Base-by-base conservation (phyloP, 2,113 vertebrate species). In the Eira barbara region DNA sequence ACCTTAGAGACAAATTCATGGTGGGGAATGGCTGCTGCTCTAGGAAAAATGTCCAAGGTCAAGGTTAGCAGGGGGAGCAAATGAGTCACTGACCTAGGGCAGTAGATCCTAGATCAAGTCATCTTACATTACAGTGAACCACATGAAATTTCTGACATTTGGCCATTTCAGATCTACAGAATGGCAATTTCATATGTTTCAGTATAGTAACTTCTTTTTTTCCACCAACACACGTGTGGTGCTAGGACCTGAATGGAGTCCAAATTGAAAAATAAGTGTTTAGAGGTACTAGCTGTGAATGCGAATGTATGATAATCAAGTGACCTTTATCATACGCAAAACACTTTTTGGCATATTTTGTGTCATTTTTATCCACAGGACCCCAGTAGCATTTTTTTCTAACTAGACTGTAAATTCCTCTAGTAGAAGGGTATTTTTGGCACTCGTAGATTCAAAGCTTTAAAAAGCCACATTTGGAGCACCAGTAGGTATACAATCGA, bases 381-480 rank as follows among this genome's bases (percentile, higher is more conserved):
- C 8, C 7, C 34, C 83, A 49, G 23, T 55, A 36, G 69, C 63
- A 80, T 42, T 13, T 88, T 12, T 91, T 96, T 92, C 71, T 65
- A 81, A 96, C 25, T 73, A 81, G 14, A 79, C 1, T 89, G 42
- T 14, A 63, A 61, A 23, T 89, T 82, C 18, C 87, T 93, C 42
- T 79, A 27, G n/a, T 20, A 34, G 27, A 71, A 92, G 20, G 31
- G 36, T 39, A 42, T 89, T 92, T 96, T 36, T 95, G 47, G 25
- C 74, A 79, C 63, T 93, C n/a, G 71, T 95, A 80, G 61, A 74
- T 80, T 69, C 39, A 95, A 91, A 80, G 61, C 29, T 81, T 81
- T 61, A 88, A 36, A 90, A 82, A 81, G 52, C 7, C 45, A 96
- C 63, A 88, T 95, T 61, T 96, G 39, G 92, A 95, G 67, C 21